Evolutionary conservation across 2,113 vertebrate species (phyloP), one percentile per base, ranked within the genome.

Genomic region (Mixornis gularis): DNA sequence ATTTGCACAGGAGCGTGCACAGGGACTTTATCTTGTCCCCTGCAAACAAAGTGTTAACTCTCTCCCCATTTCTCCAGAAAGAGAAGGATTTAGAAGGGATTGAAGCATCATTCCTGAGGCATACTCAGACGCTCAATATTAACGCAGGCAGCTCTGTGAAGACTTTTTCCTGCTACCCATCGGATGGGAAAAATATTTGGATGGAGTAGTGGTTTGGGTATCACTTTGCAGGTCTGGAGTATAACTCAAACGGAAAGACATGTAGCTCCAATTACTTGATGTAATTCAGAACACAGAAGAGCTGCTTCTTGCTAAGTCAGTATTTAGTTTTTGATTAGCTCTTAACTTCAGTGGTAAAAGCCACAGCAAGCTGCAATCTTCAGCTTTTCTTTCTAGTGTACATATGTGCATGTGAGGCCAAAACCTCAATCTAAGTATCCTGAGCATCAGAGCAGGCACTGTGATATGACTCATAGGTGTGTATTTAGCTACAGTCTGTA

Each of bases 231-330:
- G 84, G 59, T 87, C 86, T 93, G 90, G 66, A 91, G 53, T 58
- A 65, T 92, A 93, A 94, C 91, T 90, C 27, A n/a, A 79, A 76
- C 91, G 66, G 87, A 93, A 95, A 91, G 79, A 94, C 82, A 82
- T 87, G 80, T 65, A 89, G 87, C 74, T 94, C 53, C 81, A 79
- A 53, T 95, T 91, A 87, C 78, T 92, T 52, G 63, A 53, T 81
- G 63, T 79, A 91, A 91, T 80, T 92, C 89, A 85, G 94, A 94
- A 62, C 44, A 89, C 49, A 95, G 91, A 93, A 62, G 49, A 92
- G 66, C 62, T 1, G 13, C 56, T 86, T 87, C 73, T 92, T 93
- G 80, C 77, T 84, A 70, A 91, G 81, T 92, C 68, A 78, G 91
- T 89, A 90, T 89, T 93, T 81, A 86, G 77, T 9, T 91, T 94